Evolutionary conservation across 2,797 vertebrate species (phyloP), one percentile per base, ranked within the genome.

Genomic region (Acrossocheilus fasciatus): DNA sequence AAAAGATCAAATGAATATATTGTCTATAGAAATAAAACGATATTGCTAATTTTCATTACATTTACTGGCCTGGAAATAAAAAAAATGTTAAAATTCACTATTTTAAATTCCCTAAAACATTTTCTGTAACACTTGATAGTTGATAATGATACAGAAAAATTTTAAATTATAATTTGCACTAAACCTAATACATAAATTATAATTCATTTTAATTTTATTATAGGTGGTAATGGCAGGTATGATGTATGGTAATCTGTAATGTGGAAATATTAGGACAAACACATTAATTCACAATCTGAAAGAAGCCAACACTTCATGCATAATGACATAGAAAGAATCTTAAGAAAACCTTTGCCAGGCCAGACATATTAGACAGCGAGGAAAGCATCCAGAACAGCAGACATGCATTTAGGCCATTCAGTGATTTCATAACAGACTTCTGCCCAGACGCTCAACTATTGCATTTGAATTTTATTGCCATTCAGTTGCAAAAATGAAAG

Each of bases 341-440:
- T 7, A 43, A 23, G 52, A 45, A 83, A 74, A 83, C 52, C 36
- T 41, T 82, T 57, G 15, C 41, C 70, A 45, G 39, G 59, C 52
- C 41, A 74, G 6, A 82, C 34, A 72, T 68, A 68, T 82, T 72
- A 76, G 57, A 69, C 17, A n/a, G 15, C 12, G 30, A 69, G 10
- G 11, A n/a, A 39, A 54, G n/a, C 75, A n/a, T 85, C 39, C n/a
- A 85, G 64, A 70, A 45, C 36, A 59, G 75, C 39, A 79, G 18
- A 59, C n/a, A n/a, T 79, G 34, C 43, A 68, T 77, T 77, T 77
- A 84, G 73, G 73, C 59, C 74, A 77, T 26, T 69, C 64, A 54
- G 47, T 77, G 64, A 23, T 54, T 78, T 85, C 59, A 78, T 41
- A 78, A 70, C n/a, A 87, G 82, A 50, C 57, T 54, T 83, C 82